Percentiles rank a stretch among this genome's conserved stretches.
Conservation (phyloP, 2,888 invertebrate genomes). For the Lypha dubia region DNA sequence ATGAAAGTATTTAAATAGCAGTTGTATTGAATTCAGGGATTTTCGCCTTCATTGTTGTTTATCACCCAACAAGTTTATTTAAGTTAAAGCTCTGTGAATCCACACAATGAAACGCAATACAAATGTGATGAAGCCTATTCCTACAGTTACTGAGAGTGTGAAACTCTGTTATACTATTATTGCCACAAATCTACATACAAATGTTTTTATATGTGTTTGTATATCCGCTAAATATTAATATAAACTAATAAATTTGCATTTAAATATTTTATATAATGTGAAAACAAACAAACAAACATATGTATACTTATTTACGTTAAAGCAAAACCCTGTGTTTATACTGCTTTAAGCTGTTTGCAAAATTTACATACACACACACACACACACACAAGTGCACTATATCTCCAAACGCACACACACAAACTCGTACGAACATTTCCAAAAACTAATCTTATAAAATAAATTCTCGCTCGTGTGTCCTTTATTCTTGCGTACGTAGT, state of each 20-base stretch:
- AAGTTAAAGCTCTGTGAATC: constrained; percentile 59
- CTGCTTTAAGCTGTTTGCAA: constrained; percentile 42
- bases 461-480: neutral
- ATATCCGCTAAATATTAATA: neutral
- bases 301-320: no score
- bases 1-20: neutral
- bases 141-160: neutral
- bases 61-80: constrained; percentile 52
- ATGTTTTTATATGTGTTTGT: neutral
- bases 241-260: constrained; percentile 6
- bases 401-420: neutral
- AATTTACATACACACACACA: neutral
- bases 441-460: neutral
- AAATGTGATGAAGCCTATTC: constrained; percentile 40
- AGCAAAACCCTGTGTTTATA: constrained; percentile 43
- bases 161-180: neutral
- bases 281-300: constrained; percentile 41
- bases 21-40: constrained; percentile 30
- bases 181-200: neutral
- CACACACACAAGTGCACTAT: neutral
- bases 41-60: constrained; percentile 59
- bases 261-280: constrained; percentile 17
- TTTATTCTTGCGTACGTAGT: neutral
- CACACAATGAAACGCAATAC: constrained; percentile 42
- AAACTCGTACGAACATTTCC: neutral